Base-by-base conservation (phyloP, 30 jellyfish, hydroid and myxozoan genomes). In the Nemopilema nomurai region DNA sequence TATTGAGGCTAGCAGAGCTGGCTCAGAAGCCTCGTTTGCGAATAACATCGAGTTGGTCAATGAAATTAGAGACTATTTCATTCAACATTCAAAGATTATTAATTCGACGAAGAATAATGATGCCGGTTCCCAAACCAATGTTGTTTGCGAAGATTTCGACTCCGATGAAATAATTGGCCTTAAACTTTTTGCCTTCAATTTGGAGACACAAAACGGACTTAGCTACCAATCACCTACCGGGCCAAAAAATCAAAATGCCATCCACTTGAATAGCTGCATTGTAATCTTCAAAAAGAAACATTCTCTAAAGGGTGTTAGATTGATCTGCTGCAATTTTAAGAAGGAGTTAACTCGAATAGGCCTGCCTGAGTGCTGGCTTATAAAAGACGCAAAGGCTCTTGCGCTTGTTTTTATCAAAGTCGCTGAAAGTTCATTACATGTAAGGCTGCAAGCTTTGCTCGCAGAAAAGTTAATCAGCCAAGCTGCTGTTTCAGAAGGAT, bases 351-450 rank as follows among this genome's bases (percentile, higher is more conserved):
- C 0, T 1, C 50, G 17, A 16, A 72, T 51, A 9, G 28, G 31
- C 18, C 49, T 80, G 4, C 28, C 20, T 26, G 64, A 49, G 1
- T 80, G 67, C 1, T 80, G 90, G 81, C 69, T 80, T 24, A 24
- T 73, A 78, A 33, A 49, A 74, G 79, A 57, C 49, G 76, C 87
- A 66, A 74, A 62, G 72, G 50, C 67, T 16, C 41, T 84, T 50
- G 87, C 93, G 16, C 26, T 65, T n/a, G 25, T 84, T 23, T 21
- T 74, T 1, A 67, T 74, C 6, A 49, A 74, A 18, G 62, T 74
- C 8, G 93, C 93, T 18, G 93, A 74, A 63, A 52, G 86, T 20
- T 23, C 69, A 17, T 62, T 9, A 0, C 52, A 28, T 1, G 68
- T 4, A 17, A 19, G 49, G 23, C 0, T 49, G 51, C 75, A 84